Base-by-base conservation (phyloP, 2,888 invertebrate genomes). In the Molanna angustata region DNA sequence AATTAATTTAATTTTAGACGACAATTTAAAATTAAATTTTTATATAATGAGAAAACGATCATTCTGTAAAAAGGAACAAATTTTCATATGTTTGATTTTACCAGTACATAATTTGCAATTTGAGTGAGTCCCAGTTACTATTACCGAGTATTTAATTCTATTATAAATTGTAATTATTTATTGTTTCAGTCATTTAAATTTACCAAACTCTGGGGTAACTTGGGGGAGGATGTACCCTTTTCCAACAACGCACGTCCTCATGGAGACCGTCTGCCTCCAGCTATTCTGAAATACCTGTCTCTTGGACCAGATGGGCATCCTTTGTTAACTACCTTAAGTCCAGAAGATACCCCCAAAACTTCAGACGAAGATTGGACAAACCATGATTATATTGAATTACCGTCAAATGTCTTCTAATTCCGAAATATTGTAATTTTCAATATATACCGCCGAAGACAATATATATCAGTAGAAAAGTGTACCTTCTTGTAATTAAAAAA, bases 281-380 rank as follows among this genome's bases (percentile, higher is more conserved):
- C 78, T 3, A 67, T 86, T 44, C 70, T 78, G 16, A 73, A 78
- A 19, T 87, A 85, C 66, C 71, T 84, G 19, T 82, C 86, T 0
- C 64, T 86, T 43, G 78, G 80, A 57, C 66, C 75, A 1, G 71
- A 78, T 32, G 86, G 86, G 0, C 70, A 74, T 39, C 86, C 87
- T 0, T 62, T 86, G 42, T 69, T 79, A 42, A 80, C 82, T 1
- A 74, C 78, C 1, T 71, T 83, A n/a, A 67, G 75, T 11, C 76
- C 80, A 2, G 77, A 74, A 1, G 67, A 71, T 27, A 64, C 74
- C n/a, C 69, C 71, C 2, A 74, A 75, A 3, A 78, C 79, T 41
- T 70, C 73, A 0, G 81, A 82, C 55, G 69, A 74, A 43, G 78
- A 82, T 58, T 86, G 86, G 86, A 80, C 82, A 63, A 83, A 82